phyloP scores from a whole-genome alignment of 2,888 invertebrate genomes.

The Alsophila aescularia region DNA sequence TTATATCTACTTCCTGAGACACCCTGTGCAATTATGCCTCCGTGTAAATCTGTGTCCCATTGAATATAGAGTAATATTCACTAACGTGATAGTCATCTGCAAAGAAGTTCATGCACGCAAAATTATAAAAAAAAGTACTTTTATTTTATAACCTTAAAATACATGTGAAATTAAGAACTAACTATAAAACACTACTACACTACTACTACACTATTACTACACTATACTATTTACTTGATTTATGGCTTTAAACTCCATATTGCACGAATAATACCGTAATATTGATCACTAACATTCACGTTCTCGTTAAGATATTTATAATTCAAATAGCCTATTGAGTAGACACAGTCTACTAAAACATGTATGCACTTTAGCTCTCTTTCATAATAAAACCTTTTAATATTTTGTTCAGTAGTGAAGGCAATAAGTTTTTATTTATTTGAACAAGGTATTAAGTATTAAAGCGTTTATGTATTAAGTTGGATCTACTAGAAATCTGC shows the following conservation, averaged over 20 bases:
- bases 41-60: too few relatives aligned
- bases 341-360: neutral
- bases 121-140: too few relatives aligned
- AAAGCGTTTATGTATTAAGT: neutral
- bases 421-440: neutral
- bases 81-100: too few relatives aligned
- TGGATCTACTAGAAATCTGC: conserved; percentile 12
- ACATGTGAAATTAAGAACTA: too few relatives aligned
- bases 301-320: conserved; percentile 18
- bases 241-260: conserved; percentile 6
- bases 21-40: too few relatives aligned
- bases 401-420: neutral
- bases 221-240: conserved; percentile 13
- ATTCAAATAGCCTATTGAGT: neutral
- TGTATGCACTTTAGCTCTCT: neutral
- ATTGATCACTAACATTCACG: conserved; percentile 11
- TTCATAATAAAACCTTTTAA: neutral
- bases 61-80: too few relatives aligned
- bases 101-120: too few relatives aligned
- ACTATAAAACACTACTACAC: too few relatives aligned
- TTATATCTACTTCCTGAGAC: too few relatives aligned
- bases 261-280: conserved; percentile 8
- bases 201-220: conserved; percentile 11
- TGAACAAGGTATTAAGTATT: neutral
- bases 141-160: too few relatives aligned